A percentile compares a stretch with the other conserved stretches of the same genome.
Evolutionary conservation across 2,113 vertebrate species (phyloP).

Genomic region (Sprattus sprattus): DNA sequence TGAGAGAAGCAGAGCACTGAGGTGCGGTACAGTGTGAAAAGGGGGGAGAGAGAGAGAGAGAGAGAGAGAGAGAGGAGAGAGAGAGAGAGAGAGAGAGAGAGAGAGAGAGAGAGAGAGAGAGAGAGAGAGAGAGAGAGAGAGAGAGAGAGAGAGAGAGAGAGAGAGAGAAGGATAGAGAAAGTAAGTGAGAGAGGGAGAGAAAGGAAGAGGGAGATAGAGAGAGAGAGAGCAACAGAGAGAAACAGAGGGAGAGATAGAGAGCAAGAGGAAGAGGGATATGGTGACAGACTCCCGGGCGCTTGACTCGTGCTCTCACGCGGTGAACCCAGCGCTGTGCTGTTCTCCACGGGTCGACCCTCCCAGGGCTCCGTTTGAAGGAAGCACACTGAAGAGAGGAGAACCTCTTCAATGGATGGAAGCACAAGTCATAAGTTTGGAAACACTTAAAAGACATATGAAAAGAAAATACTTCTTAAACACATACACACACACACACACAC

Average conservation of each 20-base stretch:
- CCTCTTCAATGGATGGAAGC: not conserved
- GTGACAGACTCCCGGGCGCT: constrained; percentile 59
- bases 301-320: constrained; percentile 28
- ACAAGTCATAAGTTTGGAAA: constrained; percentile 45
- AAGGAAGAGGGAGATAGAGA: not conserved
- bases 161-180: too few species aligned
- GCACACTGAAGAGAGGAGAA: constrained; percentile 54
- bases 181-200: not conserved
- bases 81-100: not conserved
- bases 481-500: not conserved
- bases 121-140: constrained; percentile 24
- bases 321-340: not conserved
- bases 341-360: constrained; percentile 67
- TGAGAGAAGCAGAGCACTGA: not conserved
- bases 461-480: constrained; percentile 40
- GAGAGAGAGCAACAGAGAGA: constrained; percentile 23
- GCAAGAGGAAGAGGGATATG: constrained; percentile 13
- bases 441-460: constrained; percentile 50
- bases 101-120: not conserved
- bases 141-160: not conserved
- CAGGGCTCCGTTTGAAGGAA: constrained; percentile 55
- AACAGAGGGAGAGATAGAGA: not conserved
- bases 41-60: not conserved
- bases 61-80: not conserved
- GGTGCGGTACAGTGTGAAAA: not conserved